These are phyloP conservation scores for Holocentrus rufus DNA, from an alignment of 2,797 vertebrate species.

Conservation along the genomic window DNA sequence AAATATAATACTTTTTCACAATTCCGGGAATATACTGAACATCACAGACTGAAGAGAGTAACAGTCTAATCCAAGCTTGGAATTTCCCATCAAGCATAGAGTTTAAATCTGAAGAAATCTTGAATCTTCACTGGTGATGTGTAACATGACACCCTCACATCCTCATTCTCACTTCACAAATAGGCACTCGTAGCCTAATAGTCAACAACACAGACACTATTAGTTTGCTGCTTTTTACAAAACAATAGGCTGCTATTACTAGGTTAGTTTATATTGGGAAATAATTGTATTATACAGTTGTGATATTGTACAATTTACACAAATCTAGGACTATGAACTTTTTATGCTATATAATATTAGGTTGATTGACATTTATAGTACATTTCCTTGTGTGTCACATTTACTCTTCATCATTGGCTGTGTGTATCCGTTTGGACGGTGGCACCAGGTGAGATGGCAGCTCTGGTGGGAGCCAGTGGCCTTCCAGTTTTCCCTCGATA, in stretches of 20 bases:
- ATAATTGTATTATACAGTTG: not conserved
- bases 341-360: not conserved
- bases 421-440: conserved; percentile 85
- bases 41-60: too few relatives aligned
- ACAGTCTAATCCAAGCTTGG: too few relatives aligned
- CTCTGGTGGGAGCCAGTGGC: conserved; percentile 86
- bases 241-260: not conserved
- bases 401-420: conserved; percentile 55
- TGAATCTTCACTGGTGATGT: not conserved
- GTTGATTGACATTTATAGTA: not conserved
- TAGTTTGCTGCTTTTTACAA: not conserved
- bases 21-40: too few relatives aligned
- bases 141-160: not conserved
- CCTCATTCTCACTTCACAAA: too few relatives aligned
- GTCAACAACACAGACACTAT: not conserved
- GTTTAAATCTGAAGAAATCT: not conserved
- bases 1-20: too few relatives aligned
- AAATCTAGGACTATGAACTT: not conserved
- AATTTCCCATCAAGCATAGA: not conserved
- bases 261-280: not conserved
- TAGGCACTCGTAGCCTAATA: not conserved
- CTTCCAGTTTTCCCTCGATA: conserved; percentile 90
- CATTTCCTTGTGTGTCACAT: conserved; percentile 3
- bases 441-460: conserved; percentile 89
- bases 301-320: conserved; percentile 10